phyloP scores from a whole-genome alignment of 2,888 invertebrate species.

The Ceramica pisi region DNA sequence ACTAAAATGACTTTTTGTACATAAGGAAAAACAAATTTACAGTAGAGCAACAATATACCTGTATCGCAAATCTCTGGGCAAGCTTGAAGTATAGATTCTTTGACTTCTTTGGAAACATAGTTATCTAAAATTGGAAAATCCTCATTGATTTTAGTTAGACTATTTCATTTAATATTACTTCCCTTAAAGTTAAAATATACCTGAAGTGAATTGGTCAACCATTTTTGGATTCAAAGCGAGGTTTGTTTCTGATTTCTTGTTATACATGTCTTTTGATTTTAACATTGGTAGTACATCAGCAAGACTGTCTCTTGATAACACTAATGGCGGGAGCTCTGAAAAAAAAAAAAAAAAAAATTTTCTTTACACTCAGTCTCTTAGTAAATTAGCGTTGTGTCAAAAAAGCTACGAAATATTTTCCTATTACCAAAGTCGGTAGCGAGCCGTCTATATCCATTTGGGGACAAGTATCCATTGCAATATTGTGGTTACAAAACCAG shows the following conservation, averaged over 20 bases:
- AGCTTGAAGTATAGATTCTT: conserved; percentile 74
- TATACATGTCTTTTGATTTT: conserved; percentile 14
- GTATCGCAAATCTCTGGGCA: conserved; percentile 71
- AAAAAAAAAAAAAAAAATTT: too few relatives aligned
- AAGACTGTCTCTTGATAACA: conserved; percentile 66
- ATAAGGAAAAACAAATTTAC: conserved; percentile 20
- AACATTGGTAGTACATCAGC: conserved; percentile 65
- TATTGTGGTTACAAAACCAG: too few relatives aligned
- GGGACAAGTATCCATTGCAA: too few relatives aligned
- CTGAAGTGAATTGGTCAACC: conserved; percentile 73
- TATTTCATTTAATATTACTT: conserved; percentile 14
- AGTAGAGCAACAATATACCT: conserved; percentile 67
- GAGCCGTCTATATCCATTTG: too few relatives aligned
- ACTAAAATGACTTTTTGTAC: conserved; percentile 55
- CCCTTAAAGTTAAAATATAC: conserved; percentile 58
- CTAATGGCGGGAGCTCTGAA: conserved; percentile 43
- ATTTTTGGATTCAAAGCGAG: conserved; percentile 46
- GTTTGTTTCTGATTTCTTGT: conserved; percentile 14
- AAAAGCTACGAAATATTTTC: background rate
- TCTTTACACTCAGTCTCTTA: too few relatives aligned
- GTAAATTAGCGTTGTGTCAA: background rate
- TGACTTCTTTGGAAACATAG: conserved; percentile 67
- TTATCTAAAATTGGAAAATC: conserved; percentile 72
- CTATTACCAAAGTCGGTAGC: too few relatives aligned
- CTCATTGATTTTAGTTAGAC: conserved; percentile 45